phyloP scores from a whole-genome alignment of 2,113 vertebrate species.

The Macroglossus sobrinus region DNA sequence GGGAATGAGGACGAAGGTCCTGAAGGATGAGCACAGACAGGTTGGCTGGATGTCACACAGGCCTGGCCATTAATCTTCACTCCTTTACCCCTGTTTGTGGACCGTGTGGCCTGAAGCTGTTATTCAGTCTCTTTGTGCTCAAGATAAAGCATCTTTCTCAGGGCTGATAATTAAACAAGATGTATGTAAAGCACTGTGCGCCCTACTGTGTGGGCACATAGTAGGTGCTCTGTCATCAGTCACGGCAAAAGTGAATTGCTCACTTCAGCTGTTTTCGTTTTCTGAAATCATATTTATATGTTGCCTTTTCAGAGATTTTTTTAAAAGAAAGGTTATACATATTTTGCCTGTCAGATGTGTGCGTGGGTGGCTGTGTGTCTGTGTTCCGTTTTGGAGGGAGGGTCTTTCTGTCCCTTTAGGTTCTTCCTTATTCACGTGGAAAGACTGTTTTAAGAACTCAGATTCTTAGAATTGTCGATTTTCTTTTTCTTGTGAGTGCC shows the following conservation, averaged over 20 bases:
- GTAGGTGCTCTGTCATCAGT: not conserved
- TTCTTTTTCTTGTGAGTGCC: not conserved
- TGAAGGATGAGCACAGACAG: not conserved
- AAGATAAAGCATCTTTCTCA: not conserved
- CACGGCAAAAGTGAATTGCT: not conserved
- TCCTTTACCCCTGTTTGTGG: not conserved
- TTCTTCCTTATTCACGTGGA: not conserved
- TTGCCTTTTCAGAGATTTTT: not conserved
- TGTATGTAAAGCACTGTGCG: accelerated
- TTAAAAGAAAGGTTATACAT: not conserved
- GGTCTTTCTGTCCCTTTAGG: not conserved
- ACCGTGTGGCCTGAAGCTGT: not conserved
- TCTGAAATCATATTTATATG: not conserved
- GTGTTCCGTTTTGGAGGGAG: not conserved
- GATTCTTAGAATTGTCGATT: not conserved
- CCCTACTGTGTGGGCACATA: accelerated
- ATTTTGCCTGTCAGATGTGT: not conserved
- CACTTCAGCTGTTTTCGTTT: not conserved
- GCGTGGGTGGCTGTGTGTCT: not conserved
- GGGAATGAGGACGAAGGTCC: not conserved
- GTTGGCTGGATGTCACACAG: not conserved
- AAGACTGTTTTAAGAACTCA: not conserved
- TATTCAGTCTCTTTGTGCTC: not conserved
- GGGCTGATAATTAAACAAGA: not conserved
- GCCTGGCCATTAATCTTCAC: not conserved